Evolutionary conservation across 2,797 vertebrate genomes (phyloP).

Genomic region (Petrocephalus sullivani): DNA sequence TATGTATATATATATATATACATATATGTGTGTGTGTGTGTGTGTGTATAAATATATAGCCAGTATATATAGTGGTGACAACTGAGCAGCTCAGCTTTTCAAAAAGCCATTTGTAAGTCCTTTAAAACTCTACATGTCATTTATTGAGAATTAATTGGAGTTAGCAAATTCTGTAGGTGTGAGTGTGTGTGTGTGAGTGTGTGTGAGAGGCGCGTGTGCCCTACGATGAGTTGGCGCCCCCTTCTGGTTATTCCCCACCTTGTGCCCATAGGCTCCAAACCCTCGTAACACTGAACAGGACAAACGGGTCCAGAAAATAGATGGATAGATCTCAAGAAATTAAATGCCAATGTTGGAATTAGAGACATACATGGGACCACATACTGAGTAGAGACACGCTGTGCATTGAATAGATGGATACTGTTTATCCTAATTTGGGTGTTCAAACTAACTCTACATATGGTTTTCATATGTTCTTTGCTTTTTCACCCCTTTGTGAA

Average conservation of each 20-base stretch:
- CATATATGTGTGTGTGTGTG: too few relatives aligned
- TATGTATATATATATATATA: not conserved
- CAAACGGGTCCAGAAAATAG: not conserved
- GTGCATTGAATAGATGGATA: not conserved
- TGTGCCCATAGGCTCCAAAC: not conserved
- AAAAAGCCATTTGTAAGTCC: not conserved
- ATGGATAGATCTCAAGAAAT: not conserved
- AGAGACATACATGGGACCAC: not conserved
- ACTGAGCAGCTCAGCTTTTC: not conserved
- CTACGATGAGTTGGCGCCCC: not conserved
- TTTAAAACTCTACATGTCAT: not conserved
- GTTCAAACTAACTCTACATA: not conserved
- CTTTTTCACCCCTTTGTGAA: not conserved
- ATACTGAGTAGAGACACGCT: not conserved
- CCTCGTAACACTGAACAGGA: not conserved
- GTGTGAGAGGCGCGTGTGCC: not conserved
- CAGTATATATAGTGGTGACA: not conserved
- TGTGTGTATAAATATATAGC: not conserved
- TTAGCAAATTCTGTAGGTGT: not conserved
- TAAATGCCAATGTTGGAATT: not conserved
- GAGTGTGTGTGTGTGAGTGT: not conserved
- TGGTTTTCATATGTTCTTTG: not conserved
- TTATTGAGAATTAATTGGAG: not conserved
- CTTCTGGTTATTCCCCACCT: not conserved
- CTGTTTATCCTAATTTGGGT: not conserved